Conservation (phyloP, 2,113 vertebrate genomes). For the Oxyura jamaicensis region DNA sequence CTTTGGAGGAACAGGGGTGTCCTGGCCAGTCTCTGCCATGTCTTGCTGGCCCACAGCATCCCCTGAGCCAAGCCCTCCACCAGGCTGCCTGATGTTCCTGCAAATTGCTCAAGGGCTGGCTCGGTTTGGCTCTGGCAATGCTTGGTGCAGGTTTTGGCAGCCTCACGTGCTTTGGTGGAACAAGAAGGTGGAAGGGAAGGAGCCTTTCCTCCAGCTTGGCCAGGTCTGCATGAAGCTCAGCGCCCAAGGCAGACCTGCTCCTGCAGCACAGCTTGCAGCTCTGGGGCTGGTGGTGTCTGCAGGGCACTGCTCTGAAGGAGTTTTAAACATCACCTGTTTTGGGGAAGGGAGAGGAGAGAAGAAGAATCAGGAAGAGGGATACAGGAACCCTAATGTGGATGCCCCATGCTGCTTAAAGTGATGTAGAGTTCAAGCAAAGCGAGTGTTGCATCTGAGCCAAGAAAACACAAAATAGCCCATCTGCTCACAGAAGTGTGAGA, state of each 20-base stretch:
- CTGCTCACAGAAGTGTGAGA: not conserved
- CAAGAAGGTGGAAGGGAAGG: not conserved
- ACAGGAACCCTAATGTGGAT: not conserved
- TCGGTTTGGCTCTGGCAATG: not conserved
- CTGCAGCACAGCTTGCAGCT: not conserved
- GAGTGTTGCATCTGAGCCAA: not conserved
- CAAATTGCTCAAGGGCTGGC: not conserved
- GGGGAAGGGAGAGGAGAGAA: not conserved
- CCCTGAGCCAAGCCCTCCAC: not conserved
- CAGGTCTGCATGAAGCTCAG: not conserved
- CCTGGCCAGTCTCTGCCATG: not conserved
- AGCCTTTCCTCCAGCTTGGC: not conserved
- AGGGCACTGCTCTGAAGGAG: fast-evolving
- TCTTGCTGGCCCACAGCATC: not conserved
- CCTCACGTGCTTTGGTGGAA: not conserved
- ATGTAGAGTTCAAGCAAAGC: not conserved
- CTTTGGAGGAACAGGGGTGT: not conserved
- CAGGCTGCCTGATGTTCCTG: not conserved
- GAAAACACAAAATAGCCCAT: not conserved
- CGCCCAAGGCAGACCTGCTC: fast-evolving
- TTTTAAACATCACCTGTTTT: not conserved
- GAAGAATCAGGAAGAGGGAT: not conserved
- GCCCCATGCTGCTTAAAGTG: not conserved
- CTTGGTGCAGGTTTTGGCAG: not conserved
- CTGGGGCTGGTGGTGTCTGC: not conserved